Evolutionary conservation across 2,797 vertebrate genomes (phyloP).

Genomic region (Leptatherina wallacei): DNA sequence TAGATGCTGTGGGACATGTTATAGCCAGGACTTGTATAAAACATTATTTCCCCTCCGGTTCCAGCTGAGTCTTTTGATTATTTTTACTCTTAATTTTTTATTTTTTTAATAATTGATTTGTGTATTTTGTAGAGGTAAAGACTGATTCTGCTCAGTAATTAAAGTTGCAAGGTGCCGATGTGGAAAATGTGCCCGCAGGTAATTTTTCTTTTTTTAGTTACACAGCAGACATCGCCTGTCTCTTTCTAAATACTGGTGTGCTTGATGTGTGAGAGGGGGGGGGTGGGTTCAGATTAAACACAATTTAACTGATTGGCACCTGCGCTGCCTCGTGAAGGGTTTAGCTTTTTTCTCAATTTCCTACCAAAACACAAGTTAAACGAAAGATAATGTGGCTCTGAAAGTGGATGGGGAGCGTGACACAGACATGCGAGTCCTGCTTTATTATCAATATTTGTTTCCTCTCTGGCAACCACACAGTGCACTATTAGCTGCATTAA

Average conservation of each 20-base stretch:
- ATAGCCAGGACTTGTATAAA: background rate
- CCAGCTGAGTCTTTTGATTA: background rate
- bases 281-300: background rate
- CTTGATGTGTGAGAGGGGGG: background rate
- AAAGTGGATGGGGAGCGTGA: background rate
- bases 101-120: background rate
- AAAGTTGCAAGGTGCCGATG: background rate
- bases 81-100: background rate
- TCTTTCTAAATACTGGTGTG: background rate
- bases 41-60: background rate
- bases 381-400: background rate
- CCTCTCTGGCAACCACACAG: background rate
- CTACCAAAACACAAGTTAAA: background rate
- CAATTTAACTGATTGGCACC: background rate
- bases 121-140: background rate
- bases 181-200: background rate
- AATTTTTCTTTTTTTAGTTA: background rate
- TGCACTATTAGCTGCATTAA: background rate
- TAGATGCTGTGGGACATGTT: conserved; percentile 15
- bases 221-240: background rate
- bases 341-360: background rate
- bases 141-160: background rate
- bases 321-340: background rate
- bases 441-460: background rate
- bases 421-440: background rate